phyloP scores from a whole-genome alignment of 2,113 vertebrate genomes.

The Aphyosemion australe region DNA sequence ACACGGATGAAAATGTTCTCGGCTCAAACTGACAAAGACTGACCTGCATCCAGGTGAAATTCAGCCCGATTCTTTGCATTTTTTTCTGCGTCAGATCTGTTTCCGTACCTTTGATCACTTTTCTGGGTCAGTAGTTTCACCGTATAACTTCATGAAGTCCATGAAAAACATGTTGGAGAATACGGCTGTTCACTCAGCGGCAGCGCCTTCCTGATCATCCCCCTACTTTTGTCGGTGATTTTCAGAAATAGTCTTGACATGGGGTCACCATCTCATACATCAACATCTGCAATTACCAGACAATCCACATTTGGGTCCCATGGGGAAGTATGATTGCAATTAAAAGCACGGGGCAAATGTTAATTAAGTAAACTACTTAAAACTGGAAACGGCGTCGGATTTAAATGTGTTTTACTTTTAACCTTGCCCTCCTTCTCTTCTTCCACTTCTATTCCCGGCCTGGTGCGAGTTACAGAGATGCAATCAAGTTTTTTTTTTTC shows the following conservation, averaged over 20 bases:
- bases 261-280: constrained; percentile 93
- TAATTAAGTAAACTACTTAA: constrained; percentile 98
- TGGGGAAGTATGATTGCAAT: constrained; percentile 96
- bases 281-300: constrained; percentile 93
- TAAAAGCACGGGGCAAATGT: constrained; percentile 98
- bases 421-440: constrained; percentile 44
- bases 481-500: constrained; percentile 2
- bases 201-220: constrained; percentile 81
- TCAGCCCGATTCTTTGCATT: constrained; percentile 19
- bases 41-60: constrained; percentile 66
- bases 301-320: constrained; percentile 89
- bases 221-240: constrained; percentile 82
- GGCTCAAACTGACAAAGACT: constrained; percentile 61
- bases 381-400: constrained; percentile 87
- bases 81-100: not conserved
- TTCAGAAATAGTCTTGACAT: constrained; percentile 83
- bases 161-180: not conserved
- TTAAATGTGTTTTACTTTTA: constrained; percentile 64
- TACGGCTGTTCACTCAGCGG: constrained; percentile 68
- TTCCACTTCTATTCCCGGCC: constrained; percentile 18
- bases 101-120: constrained; percentile 8
- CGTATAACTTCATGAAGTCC: constrained; percentile 5
- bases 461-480: constrained; percentile 36
- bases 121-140: not conserved
- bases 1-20: constrained; percentile 59